phyloP scores from a whole-genome alignment of 1,140 invertebrate genomes.

The Galleria mellonella region DNA sequence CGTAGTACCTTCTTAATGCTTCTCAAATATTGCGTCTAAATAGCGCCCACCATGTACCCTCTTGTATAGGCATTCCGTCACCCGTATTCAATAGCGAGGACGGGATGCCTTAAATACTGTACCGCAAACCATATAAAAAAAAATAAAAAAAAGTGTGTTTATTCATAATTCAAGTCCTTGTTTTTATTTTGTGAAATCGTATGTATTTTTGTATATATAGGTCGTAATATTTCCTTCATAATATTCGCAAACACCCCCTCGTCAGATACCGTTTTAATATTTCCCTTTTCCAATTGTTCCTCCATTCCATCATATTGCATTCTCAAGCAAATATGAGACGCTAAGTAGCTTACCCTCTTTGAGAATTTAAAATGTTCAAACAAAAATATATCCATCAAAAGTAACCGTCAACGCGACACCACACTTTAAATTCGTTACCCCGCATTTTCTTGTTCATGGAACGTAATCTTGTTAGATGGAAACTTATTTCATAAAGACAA shows the following conservation, averaged over 20 bases:
- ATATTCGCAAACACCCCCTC: not conserved
- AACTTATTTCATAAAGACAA: slow-evolving; percentile 62
- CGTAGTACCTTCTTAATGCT: no score
- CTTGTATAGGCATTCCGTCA: no score
- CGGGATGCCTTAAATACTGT: no score
- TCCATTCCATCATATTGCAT: slow-evolving; percentile 2
- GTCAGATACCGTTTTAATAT: not conserved
- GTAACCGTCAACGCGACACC: slow-evolving; percentile 8
- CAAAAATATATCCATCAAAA: slow-evolving; percentile 12
- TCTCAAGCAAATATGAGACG: slow-evolving; percentile 14
- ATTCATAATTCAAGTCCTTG: no score
- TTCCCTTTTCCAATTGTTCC: slow-evolving; percentile 1
- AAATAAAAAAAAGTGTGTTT: no score
- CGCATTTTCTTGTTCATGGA: slow-evolving; percentile 58
- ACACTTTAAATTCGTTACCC: slow-evolving; percentile 47
- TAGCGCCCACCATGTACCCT: no score
- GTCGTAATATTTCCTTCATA: not conserved
- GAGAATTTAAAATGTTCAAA: slow-evolving; percentile 21
- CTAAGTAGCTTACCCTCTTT: slow-evolving; percentile 19
- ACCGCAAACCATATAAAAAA: no score
- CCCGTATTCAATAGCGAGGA: no score
- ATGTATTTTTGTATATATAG: no score
- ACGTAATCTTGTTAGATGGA: slow-evolving; percentile 61
- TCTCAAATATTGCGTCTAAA: no score
- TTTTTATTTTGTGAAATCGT: no score